These are phyloP conservation scores for Peribatodes rhomboidaria DNA, from an alignment of 2,888 invertebrate genomes.

Conservation along the genomic window DNA sequence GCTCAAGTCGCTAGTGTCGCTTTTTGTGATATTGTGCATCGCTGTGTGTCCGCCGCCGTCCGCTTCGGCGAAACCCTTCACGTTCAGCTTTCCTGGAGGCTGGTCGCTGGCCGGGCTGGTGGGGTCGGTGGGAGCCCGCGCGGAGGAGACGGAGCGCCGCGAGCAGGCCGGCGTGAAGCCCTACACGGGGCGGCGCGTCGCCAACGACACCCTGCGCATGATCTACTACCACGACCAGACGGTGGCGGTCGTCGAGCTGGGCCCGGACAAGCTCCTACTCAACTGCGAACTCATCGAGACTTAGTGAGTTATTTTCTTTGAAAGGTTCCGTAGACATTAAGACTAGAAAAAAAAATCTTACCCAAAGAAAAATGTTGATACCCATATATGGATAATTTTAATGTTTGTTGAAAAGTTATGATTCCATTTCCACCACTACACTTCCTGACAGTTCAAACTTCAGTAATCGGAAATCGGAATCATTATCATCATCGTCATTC, in stretches of 20 bases:
- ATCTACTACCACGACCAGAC: slow-evolving; percentile 94
- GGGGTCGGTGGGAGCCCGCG: slow-evolving; percentile 71
- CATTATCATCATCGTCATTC: too few species aligned
- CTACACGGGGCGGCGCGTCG: slow-evolving; percentile 88
- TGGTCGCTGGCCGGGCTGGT: slow-evolving; percentile 82
- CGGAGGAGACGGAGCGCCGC: slow-evolving; percentile 66
- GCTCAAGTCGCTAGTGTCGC: slow-evolving; percentile 75
- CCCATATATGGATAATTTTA: too few species aligned
- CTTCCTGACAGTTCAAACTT: too few species aligned
- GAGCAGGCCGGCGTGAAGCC: slow-evolving; percentile 83
- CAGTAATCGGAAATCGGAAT: too few species aligned
- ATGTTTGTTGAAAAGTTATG: too few species aligned
- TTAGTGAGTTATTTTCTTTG: slow-evolving; percentile 89
- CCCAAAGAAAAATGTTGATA: too few species aligned
- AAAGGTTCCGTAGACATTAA: too few species aligned
- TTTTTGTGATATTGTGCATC: slow-evolving; percentile 77
- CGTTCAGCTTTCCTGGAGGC: slow-evolving; percentile 79
- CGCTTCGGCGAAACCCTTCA: slow-evolving; percentile 81
- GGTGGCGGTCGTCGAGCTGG: slow-evolving; percentile 93
- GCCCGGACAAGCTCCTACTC: slow-evolving; percentile 89
- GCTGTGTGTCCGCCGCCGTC: slow-evolving; percentile 79
- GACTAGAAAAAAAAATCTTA: too few species aligned
- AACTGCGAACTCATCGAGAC: slow-evolving; percentile 95
- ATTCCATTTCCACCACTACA: too few species aligned
- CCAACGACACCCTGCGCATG: slow-evolving; percentile 90